Conservation (phyloP, 23 tunicate genomes). For the Phallusia fumigata region DNA sequence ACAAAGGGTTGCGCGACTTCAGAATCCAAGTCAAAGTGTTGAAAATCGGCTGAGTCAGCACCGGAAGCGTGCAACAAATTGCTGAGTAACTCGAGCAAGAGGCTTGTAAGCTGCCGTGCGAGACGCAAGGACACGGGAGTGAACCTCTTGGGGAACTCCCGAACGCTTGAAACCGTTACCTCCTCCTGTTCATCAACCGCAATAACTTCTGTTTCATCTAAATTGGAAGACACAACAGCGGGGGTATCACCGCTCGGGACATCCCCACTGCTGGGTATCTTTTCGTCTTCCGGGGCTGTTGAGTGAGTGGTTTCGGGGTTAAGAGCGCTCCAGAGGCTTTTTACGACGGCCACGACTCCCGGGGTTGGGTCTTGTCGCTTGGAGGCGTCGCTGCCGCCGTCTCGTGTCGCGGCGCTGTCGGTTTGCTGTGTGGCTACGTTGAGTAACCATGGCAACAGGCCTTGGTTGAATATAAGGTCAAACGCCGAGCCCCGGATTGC, state of each 20-base stretch:
- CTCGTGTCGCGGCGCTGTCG: background rate
- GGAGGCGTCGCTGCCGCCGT: constrained; percentile 13
- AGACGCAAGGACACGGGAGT: background rate
- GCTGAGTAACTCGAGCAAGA: background rate
- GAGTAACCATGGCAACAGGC: constrained; percentile 46
- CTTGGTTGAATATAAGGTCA: constrained; percentile 48
- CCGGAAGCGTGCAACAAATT: background rate
- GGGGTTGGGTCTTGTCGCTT: constrained; percentile 32
- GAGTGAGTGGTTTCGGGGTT: background rate
- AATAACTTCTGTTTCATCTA: background rate
- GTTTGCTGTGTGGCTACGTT: constrained; percentile 22
- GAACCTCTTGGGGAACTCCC: background rate
- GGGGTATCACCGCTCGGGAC: background rate
- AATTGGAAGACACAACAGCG: background rate
- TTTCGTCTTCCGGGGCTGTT: too few species aligned
- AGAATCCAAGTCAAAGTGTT: background rate
- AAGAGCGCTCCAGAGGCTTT: constrained; percentile 9
- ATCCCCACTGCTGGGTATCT: background rate
- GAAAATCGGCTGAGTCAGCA: background rate
- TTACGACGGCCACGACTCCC: background rate
- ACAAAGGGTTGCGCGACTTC: background rate
- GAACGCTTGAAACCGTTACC: background rate
- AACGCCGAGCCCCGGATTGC: constrained; percentile 47
- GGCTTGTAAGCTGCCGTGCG: background rate
- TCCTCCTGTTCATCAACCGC: background rate